Percentiles rank a stretch among this genome's conserved stretches.
Conservation (phyloP, 2,888 invertebrate genomes). For the Kuschelorhynchus macadamiae region DNA sequence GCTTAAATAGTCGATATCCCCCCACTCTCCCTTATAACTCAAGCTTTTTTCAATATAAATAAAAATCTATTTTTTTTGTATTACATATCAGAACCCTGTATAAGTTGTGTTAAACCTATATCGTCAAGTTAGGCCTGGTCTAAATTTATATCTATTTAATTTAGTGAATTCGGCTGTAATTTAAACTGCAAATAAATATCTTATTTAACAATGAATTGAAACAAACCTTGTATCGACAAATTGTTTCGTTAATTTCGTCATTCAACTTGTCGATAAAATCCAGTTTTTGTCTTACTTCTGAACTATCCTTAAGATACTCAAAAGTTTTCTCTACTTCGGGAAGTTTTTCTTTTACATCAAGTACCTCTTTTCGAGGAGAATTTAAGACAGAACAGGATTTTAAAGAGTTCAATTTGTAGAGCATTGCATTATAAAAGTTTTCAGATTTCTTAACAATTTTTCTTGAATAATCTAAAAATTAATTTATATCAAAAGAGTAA, state of each 20-base stretch:
- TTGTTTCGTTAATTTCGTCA: slow-evolving; percentile 51
- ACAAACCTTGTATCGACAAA: slow-evolving; percentile 50
- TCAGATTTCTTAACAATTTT: slow-evolving; percentile 38
- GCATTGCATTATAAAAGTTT: slow-evolving; percentile 54
- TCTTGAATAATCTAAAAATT: slow-evolving; percentile 34
- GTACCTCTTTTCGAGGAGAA: slow-evolving; percentile 28
- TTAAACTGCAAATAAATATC: no score
- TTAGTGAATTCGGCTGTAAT: no score
- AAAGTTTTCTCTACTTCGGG: slow-evolving; percentile 47
- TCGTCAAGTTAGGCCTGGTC: no score
- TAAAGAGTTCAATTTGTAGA: slow-evolving; percentile 52
- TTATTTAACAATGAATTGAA: not conserved
- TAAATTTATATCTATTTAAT: no score
- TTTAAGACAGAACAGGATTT: slow-evolving; percentile 46
- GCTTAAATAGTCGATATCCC: no score
- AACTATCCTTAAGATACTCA: slow-evolving; percentile 51
- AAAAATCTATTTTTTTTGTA: no score
- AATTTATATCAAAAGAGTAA: slow-evolving; percentile 9
- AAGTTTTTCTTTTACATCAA: slow-evolving; percentile 23
- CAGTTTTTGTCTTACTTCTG: slow-evolving; percentile 52
- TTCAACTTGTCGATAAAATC: slow-evolving; percentile 51
- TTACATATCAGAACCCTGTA: no score
- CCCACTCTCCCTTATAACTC: no score
- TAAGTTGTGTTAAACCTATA: no score
- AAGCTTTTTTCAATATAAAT: no score